phyloP scores from a whole-genome alignment of 1,140 invertebrate species.

The Papilio machaon region DNA sequence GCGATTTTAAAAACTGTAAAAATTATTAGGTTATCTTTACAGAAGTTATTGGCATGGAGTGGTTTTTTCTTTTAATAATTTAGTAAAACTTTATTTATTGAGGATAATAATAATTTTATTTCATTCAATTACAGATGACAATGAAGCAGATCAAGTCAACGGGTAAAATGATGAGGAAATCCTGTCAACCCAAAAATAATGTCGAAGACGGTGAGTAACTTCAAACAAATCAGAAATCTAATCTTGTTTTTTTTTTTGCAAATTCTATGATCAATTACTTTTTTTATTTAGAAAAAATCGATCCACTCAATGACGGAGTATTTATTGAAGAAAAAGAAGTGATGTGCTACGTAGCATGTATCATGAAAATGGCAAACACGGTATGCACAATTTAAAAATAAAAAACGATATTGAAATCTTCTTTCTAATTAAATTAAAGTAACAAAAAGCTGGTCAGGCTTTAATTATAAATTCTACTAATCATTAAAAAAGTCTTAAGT shows the following conservation, averaged over 20 bases:
- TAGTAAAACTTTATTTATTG: not conserved
- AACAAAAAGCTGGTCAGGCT: too few species aligned
- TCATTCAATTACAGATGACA: conserved; percentile 63
- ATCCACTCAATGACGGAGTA: conserved; percentile 69
- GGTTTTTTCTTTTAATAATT: not conserved
- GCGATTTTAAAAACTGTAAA: too few species aligned
- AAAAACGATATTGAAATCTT: not conserved
- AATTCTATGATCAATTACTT: not conserved
- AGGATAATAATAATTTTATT: not conserved
- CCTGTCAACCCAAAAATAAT: conserved; percentile 73
- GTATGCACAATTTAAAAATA: conserved; percentile 48
- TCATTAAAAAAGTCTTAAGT: too few species aligned
- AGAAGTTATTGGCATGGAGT: not conserved
- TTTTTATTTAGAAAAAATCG: conserved; percentile 71
- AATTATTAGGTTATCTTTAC: too few species aligned
- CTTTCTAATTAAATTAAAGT: too few species aligned
- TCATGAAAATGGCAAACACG: conserved; percentile 81
- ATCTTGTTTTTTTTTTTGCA: not conserved
- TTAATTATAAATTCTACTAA: too few species aligned
- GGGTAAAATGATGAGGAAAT: conserved; percentile 76
- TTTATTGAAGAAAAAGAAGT: conserved; percentile 79
- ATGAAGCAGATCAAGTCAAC: conserved; percentile 75
- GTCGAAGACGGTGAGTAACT: conserved; percentile 62
- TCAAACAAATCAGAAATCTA: not conserved
- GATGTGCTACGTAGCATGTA: conserved; percentile 82